These are phyloP conservation scores for Colletes gigas DNA, from an alignment of 1,140 invertebrate genomes.

Conservation along the genomic window DNA sequence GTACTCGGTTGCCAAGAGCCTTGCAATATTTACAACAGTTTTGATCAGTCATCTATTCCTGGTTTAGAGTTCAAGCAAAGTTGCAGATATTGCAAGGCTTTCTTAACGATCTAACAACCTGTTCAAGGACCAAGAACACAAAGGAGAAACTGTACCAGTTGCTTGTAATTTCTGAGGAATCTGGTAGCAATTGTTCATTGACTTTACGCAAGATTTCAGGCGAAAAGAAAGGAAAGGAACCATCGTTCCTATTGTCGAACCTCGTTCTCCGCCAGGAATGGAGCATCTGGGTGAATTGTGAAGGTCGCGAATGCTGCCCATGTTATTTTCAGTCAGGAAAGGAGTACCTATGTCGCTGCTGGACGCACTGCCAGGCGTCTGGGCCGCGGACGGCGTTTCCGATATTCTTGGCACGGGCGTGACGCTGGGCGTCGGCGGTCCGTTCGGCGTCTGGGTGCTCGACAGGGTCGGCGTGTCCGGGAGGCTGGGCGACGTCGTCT, in stretches of 20 bases:
- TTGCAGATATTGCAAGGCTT: no score
- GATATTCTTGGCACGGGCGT: constrained; percentile 75
- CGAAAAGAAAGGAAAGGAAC: background rate
- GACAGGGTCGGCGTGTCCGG: constrained; percentile 63
- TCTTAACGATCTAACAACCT: no score
- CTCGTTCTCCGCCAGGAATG: constrained; percentile 77
- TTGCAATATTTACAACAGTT: no score
- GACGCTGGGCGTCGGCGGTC: constrained; percentile 68
- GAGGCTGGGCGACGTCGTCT: constrained; percentile 58
- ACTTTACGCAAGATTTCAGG: background rate
- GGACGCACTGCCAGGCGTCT: constrained; percentile 84
- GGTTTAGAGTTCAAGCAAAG: no score
- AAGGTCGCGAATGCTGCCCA: constrained; percentile 65
- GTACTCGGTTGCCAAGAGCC: no score
- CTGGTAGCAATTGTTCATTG: no score
- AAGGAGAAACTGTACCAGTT: no score
- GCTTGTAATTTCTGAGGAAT: no score
- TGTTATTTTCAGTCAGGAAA: constrained; percentile 66
- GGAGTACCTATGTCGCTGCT: constrained; percentile 83
- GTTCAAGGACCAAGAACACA: no score
- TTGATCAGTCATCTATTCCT: no score
- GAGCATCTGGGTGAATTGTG: constrained; percentile 75
- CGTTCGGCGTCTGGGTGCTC: constrained; percentile 67
- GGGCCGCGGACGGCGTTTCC: constrained; percentile 76
- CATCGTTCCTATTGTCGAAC: constrained; percentile 51